Evolutionary conservation across 1,140 invertebrate genomes (phyloP).

Genomic region (Pentalonia nigronervosa): DNA sequence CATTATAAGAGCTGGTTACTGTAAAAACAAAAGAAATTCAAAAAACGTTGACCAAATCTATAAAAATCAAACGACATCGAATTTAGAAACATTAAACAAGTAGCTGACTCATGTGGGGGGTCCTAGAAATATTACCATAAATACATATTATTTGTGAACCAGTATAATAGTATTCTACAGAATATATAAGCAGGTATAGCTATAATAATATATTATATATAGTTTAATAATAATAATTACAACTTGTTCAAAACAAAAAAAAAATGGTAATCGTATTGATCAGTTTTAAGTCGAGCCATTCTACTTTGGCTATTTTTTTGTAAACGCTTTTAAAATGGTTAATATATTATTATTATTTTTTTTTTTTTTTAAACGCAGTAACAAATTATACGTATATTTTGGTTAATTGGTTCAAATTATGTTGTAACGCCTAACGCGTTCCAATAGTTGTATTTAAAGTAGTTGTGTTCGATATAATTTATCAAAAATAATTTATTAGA

Average conservation of each 20-base stretch:
- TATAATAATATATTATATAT: neutral
- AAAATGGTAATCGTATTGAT: neutral
- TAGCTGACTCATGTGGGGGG: neutral
- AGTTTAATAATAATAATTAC: slow-evolving; percentile 13
- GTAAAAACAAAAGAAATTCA: neutral
- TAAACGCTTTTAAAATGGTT: neutral
- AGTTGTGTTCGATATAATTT: neutral
- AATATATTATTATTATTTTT: neutral
- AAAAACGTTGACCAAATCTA: neutral
- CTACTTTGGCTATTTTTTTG: neutral
- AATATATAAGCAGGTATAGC: neutral
- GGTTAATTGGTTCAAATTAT: neutral
- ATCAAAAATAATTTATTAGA: neutral
- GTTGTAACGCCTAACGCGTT: neutral
- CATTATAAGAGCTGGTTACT: neutral
- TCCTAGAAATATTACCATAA: neutral
- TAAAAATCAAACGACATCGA: neutral
- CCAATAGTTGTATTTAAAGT: neutral
- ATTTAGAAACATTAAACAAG: neutral
- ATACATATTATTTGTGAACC: neutral
- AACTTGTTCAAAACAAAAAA: neutral
- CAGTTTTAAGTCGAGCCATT: neutral
- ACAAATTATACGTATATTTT: slow-evolving; percentile 7
- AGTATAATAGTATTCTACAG: neutral
- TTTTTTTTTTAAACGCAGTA: neutral